Base-by-base conservation (phyloP, 2,797 vertebrate species). In the Gastrophryne carolinensis region DNA sequence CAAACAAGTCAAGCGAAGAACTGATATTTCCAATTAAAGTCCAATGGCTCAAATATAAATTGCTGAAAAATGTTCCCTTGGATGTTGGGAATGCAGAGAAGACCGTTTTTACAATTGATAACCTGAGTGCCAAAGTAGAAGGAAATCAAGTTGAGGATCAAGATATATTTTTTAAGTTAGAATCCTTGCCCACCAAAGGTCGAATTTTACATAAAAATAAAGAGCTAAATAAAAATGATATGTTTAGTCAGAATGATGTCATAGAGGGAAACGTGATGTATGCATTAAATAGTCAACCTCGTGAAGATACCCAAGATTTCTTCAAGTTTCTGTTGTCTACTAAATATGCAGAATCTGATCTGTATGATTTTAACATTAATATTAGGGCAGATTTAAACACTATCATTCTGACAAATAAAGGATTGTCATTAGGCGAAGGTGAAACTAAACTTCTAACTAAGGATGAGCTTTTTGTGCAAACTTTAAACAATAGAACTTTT, bases 391-490 rank as follows among this genome's bases (percentile, higher is more conserved):
- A 93, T 73, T 82, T 91, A 35, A 91, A 87, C 68, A 87, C 64
- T 0, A 78, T 96, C 78, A 85, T 93, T 79, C 81, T 98, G 74
- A 96, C 72, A 70, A 97, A 95, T 67, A 86, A 73, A 35, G 92
- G 92, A 13, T 87, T 98, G n/a, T 81, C 80, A n/a, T 84, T 98
- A 81, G 83, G 79, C 75, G 96, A 98, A 84, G 95, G 96, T 44
- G 94, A 95, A 84, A 92, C 89, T 83, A 94, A 91, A 79, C 82
- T 96, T 66, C 94, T 98, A 73, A 95, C 90, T 1, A 90, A 88
- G 83, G 83, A 84, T 0, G 80, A 92, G 49, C 83, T 97, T 69
- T 96, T 94, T 87, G 89, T 92, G 64, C 90, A 94, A 87, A 95
- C 91, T 17, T 73, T 82, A 6, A 90, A 89, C 67, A 91, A 92